These are phyloP conservation scores for Nannospalax galili DNA, from an alignment of 2,113 vertebrate species.

Conservation along the genomic window DNA sequence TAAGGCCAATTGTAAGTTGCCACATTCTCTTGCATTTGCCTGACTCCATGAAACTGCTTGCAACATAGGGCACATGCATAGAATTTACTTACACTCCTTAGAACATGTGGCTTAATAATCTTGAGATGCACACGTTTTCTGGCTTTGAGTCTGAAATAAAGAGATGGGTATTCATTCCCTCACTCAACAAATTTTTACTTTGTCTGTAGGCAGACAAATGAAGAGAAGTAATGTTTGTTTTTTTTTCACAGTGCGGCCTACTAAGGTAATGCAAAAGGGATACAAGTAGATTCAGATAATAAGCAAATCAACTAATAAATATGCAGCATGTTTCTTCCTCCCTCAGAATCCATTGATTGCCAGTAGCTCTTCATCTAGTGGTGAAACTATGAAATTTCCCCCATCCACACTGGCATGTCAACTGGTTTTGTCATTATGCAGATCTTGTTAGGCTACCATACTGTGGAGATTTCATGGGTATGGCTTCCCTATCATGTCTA, in stretches of 20 bases:
- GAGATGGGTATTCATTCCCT: not conserved
- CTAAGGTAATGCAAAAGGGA: not conserved
- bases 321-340: no score
- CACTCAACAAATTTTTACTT: not conserved
- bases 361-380: no score
- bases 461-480: no score
- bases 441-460: no score
- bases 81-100: not conserved
- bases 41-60: not conserved
- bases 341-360: no score
- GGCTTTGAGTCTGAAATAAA: not conserved
- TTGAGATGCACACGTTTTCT: not conserved
- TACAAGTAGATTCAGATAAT: fast-evolving
- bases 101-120: not conserved
- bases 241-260: not conserved
- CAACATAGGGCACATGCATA: not conserved
- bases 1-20: not conserved
- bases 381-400: no score
- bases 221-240: not conserved
- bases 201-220: not conserved
- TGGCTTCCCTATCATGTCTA: no score
- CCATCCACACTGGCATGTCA: no score
- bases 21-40: not conserved
- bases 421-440: no score
- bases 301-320: not conserved